These are phyloP conservation scores for Ceyx erithaca DNA, from an alignment of 2,797 vertebrate species.

Conservation along the genomic window DNA sequence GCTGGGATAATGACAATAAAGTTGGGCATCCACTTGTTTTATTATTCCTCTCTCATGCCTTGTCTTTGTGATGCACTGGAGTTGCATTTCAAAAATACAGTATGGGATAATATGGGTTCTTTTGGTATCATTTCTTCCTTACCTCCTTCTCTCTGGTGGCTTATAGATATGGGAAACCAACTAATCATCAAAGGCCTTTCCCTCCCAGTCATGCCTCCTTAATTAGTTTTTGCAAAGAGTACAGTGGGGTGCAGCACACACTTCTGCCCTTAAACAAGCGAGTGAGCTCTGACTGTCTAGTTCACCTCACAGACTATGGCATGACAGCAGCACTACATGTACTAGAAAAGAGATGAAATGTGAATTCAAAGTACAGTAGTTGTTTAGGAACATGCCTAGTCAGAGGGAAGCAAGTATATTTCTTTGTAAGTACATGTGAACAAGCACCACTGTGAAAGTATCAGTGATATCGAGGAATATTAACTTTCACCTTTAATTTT, in stretches of 20 bases:
- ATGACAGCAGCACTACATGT: not conserved
- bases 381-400: not conserved
- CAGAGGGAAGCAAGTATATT: not conserved
- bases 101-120: not conserved
- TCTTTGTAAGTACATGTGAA: not conserved
- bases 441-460: not conserved
- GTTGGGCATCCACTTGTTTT: rapidly evolving
- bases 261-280: not conserved
- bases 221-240: not conserved
- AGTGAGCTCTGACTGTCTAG: not conserved
- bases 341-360: not conserved
- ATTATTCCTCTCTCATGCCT: not conserved
- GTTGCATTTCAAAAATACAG: not conserved
- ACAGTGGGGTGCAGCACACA: not conserved
- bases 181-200: not conserved
- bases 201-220: not conserved
- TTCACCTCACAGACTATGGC: not conserved
- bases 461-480: not conserved
- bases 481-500: not conserved
- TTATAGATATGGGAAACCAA: not conserved
- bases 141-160: not conserved
- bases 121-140: not conserved
- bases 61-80: not conserved
- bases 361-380: not conserved
- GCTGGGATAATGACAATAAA: not conserved